These are phyloP conservation scores for Crotalus viridis DNA, from an alignment of 2,113 vertebrate species.

Conservation along the genomic window DNA sequence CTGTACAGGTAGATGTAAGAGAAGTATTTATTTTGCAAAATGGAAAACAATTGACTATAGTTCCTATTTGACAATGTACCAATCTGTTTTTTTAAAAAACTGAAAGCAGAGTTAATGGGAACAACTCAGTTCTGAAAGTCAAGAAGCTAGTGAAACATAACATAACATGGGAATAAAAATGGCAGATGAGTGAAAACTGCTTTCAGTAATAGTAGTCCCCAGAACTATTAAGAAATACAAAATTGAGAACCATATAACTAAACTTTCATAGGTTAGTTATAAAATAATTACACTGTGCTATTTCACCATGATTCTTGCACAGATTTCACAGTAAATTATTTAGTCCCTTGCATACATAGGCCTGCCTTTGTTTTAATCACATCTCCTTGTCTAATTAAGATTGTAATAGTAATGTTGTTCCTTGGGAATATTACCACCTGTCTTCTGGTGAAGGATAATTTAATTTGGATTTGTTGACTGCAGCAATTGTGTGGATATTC, in stretches of 20 bases:
- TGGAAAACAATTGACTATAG: not conserved
- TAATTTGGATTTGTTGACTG: slow-evolving; percentile 24
- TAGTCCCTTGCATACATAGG: not conserved
- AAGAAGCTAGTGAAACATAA: not conserved
- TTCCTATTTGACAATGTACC: not conserved
- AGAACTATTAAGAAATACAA: not conserved
- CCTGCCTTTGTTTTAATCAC: slow-evolving; percentile 7
- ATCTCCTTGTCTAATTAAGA: slow-evolving; percentile 14
- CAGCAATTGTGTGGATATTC: not conserved
- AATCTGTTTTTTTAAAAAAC: not conserved
- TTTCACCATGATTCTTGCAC: not conserved
- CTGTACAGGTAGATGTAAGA: not conserved
- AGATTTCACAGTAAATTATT: not conserved
- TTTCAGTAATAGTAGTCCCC: not conserved
- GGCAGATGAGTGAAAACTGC: not conserved
- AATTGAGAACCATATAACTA: not conserved
- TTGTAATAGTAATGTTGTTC: not conserved
- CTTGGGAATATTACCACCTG: not conserved
- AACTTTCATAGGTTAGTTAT: not conserved
- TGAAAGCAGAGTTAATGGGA: not conserved
- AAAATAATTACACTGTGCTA: not conserved
- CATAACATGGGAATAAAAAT: not conserved
- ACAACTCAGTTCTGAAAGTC: not conserved
- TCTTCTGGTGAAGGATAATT: slow-evolving; percentile 26
- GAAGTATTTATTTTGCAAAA: not conserved